A percentile compares a stretch with the other conserved stretches of the same genome.
These are phyloP conservation scores for Strigamia crassipes DNA, from an alignment of 2,888 invertebrate genomes.

Conservation along the genomic window DNA sequence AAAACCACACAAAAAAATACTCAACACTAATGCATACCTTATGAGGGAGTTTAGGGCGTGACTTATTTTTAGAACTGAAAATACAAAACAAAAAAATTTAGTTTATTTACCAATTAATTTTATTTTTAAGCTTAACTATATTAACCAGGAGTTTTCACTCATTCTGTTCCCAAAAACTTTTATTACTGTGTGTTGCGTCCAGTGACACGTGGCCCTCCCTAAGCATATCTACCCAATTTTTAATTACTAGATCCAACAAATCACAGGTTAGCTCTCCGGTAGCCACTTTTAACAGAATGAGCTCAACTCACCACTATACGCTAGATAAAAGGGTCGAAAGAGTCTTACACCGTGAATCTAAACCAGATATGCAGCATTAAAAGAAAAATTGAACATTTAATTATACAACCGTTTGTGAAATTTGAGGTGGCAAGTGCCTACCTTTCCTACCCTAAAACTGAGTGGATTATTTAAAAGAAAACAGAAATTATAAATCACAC, in stretches of 20 bases:
- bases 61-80: conserved; percentile 1
- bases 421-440: background rate
- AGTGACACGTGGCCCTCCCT: too few relatives aligned
- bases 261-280: too few relatives aligned
- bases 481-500: conserved; percentile 4
- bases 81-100: background rate
- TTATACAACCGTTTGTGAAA: background rate
- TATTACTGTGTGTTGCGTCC: background rate
- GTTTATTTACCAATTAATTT: too few relatives aligned
- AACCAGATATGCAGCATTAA: background rate
- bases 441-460: conserved; percentile 39
- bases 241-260: too few relatives aligned
- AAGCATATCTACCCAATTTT: too few relatives aligned
- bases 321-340: background rate
- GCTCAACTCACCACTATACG: background rate
- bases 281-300: background rate
- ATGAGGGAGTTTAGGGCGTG: background rate
- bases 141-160: background rate
- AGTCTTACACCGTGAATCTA: conserved; percentile 16
- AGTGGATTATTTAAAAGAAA: background rate
- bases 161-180: background rate
- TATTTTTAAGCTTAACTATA: too few relatives aligned
- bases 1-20: too few relatives aligned
- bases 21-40: background rate
- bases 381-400: background rate